phyloP scores from a whole-genome alignment of 23 tunicate species.

The Clavelina lepadiformis region DNA sequence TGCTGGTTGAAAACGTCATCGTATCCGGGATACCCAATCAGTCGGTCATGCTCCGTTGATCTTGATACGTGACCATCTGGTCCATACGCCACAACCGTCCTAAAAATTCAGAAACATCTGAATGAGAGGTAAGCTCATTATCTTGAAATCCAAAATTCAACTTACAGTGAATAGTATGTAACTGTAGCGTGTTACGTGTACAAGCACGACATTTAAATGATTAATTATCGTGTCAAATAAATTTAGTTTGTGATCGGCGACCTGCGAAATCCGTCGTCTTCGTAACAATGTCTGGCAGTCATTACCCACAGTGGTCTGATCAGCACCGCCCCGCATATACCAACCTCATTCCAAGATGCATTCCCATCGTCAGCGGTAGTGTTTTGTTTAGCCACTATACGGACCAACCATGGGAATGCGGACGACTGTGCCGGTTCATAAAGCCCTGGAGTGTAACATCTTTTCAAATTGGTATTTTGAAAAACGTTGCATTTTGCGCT shows the following conservation, averaged over 20 bases:
- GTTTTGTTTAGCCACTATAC: constrained; percentile 13
- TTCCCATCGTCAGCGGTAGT: background rate
- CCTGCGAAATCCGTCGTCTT: background rate
- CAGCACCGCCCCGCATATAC: constrained; percentile 51
- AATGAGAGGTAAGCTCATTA: too few relatives aligned
- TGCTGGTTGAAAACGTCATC: constrained; percentile 44
- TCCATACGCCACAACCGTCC: too few relatives aligned
- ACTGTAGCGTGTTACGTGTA: background rate
- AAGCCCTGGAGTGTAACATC: too few relatives aligned
- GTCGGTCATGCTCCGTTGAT: background rate
- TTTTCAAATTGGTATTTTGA: too few relatives aligned
- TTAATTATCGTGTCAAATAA: constrained; percentile 5
- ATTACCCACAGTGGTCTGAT: constrained; percentile 46
- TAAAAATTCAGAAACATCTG: too few relatives aligned
- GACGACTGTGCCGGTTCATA: too few relatives aligned
- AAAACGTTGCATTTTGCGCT: too few relatives aligned
- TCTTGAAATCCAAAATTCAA: too few relatives aligned
- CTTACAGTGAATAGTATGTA: too few relatives aligned
- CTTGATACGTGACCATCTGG: too few relatives aligned
- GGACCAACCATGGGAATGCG: constrained; percentile 43
- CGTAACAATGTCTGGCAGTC: constrained; percentile 60
- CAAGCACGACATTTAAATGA: background rate
- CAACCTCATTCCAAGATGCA: background rate
- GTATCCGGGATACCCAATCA: constrained; percentile 42
- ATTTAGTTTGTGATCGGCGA: background rate